phyloP scores from a whole-genome alignment of 2,113 vertebrate genomes.

The human region GRCh38 chr11:19662501-19663000 shows the following conservation, averaged over 20 bases:
- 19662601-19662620: background rate
- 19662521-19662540: slow-evolving; percentile 39
- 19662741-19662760: background rate
- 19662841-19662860: background rate
- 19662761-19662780: background rate
- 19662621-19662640: background rate
- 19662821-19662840: background rate
- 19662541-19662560: background rate
- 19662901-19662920: background rate
- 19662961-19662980: background rate
- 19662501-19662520: slow-evolving; percentile 20
- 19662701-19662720: background rate
- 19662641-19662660: background rate
- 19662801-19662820: background rate
- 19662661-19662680: background rate
- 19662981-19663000: background rate
- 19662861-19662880: background rate
- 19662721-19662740: background rate
- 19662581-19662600: slow-evolving; percentile 47
- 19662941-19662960: background rate
- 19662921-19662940: too few relatives aligned
- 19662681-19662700: background rate
- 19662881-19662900: background rate
- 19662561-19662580: background rate
- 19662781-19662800: background rate